phyloP scores from a whole-genome alignment of 2,797 vertebrate genomes.

The Gallinago nigripennis region DNA sequence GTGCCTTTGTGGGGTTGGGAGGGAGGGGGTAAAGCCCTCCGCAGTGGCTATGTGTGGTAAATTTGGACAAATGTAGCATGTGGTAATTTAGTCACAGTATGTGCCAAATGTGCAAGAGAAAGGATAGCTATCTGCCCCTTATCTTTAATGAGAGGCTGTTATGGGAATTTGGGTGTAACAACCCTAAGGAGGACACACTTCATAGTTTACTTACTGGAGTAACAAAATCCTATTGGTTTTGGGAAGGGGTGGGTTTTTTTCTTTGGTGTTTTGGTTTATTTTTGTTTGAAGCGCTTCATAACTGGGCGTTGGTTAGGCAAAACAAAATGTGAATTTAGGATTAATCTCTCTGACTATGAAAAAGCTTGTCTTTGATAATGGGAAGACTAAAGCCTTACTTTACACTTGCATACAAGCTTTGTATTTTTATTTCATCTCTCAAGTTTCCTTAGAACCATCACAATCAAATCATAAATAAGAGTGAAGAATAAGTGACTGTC shows the following conservation, averaged over 20 bases:
- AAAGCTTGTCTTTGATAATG: not conserved
- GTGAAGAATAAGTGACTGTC: not conserved
- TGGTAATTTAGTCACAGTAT: not conserved
- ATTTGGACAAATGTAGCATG: not conserved
- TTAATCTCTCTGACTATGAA: not conserved
- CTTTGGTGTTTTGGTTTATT: not conserved
- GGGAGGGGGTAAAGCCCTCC: not conserved
- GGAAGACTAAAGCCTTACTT: not conserved
- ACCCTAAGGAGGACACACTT: not conserved
- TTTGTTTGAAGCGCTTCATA: not conserved
- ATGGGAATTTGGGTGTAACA: not conserved
- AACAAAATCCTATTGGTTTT: not conserved
- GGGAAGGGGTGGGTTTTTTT: too few relatives aligned
- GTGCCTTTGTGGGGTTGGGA: accelerated
- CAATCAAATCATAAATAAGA: not conserved
- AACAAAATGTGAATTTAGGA: not conserved
- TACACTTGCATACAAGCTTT: not conserved
- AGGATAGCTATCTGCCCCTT: not conserved
- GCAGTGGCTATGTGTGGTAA: accelerated
- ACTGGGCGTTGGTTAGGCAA: not conserved
- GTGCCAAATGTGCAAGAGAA: not conserved
- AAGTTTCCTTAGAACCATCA: not conserved
- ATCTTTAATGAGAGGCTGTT: not conserved
- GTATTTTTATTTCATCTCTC: not conserved
- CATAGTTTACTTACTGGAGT: not conserved